A percentile compares a stretch with the other conserved stretches of the same genome.
phyloP scores from a whole-genome alignment of 2,113 vertebrate species.

The Xenus cinereus region DNA sequence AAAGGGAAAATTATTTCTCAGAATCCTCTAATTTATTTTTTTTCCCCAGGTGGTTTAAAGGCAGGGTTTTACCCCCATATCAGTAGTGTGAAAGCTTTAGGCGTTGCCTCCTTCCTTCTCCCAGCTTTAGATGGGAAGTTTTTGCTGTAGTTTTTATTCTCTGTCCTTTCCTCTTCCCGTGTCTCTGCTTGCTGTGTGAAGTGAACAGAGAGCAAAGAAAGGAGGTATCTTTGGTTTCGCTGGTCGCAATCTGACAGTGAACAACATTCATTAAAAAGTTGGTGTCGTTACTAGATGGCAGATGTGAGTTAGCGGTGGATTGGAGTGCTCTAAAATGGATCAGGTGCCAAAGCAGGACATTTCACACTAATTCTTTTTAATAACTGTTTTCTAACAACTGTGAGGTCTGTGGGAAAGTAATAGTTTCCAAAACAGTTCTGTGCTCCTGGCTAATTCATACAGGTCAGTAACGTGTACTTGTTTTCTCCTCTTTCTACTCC shows the following conservation, averaged over 20 bases:
- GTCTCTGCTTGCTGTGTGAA: not conserved
- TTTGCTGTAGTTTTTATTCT: not conserved
- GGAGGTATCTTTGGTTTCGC: not conserved
- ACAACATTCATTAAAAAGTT: not conserved
- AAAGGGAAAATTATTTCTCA: not conserved
- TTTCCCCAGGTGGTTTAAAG: not conserved
- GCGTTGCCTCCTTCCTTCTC: not conserved
- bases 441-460: not conserved
- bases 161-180: not conserved
- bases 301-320: fast-evolving
- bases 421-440: not conserved
- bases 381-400: not conserved
- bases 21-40: not conserved
- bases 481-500: not conserved
- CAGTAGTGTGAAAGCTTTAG: not conserved
- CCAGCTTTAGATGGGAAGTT: not conserved
- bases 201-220: not conserved
- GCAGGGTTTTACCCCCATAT: not conserved
- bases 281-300: not conserved
- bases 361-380: not conserved
- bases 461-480: not conserved
- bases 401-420: not conserved
- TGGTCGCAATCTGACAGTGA: not conserved
- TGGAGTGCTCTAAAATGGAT: not conserved
- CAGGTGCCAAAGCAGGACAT: not conserved